Evolutionary conservation across 2,888 invertebrate genomes (phyloP).

Genomic region (Cerceris rybyensis): DNA sequence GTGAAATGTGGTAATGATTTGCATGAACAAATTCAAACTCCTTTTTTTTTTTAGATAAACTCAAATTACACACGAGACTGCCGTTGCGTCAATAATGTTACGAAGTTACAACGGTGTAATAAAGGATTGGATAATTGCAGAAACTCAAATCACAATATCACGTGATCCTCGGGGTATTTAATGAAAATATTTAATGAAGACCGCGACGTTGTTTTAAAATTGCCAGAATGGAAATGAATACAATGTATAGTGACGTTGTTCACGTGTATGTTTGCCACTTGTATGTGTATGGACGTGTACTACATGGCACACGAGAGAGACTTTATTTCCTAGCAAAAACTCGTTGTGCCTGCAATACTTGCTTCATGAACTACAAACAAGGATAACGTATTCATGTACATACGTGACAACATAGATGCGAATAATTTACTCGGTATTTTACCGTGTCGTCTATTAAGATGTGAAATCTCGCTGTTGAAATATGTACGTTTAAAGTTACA

Average conservation of each 20-base stretch:
- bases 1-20: not conserved
- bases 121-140: not conserved
- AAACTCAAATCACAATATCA: not conserved
- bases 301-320: not conserved
- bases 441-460: not conserved
- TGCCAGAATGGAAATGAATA: slow-evolving; percentile 4
- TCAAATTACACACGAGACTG: not conserved
- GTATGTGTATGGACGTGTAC: not conserved
- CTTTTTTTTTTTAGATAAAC: not conserved
- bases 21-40: not conserved
- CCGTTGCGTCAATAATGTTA: not conserved
- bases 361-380: not conserved
- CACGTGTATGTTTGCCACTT: not conserved
- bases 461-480: too few relatives aligned
- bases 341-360: not conserved
- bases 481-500: too few relatives aligned
- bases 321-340: slow-evolving; percentile 9
- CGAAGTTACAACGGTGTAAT: not conserved
- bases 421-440: slow-evolving; percentile 12
- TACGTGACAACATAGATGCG: not conserved
- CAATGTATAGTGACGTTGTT: not conserved
- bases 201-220: not conserved
- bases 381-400: not conserved
- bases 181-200: not conserved
- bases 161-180: slow-evolving; percentile 4